Percentiles rank a stretch among this genome's conserved stretches.
Evolutionary conservation across 1,140 invertebrate species (phyloP).

Genomic region (Drosophila yakuba): DNA sequence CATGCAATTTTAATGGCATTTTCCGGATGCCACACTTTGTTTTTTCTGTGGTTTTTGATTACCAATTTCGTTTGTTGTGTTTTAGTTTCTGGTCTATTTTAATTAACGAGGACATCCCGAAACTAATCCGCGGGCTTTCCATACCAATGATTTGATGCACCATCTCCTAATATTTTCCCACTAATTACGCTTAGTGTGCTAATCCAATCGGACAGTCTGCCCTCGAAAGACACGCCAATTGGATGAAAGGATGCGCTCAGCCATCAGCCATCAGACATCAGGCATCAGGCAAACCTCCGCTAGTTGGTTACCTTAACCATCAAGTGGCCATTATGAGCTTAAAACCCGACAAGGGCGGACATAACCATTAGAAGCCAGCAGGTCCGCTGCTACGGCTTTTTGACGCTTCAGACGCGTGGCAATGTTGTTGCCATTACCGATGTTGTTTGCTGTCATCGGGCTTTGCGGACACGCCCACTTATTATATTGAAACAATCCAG

Average conservation of each 20-base stretch:
- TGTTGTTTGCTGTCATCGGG: conserved; percentile 50
- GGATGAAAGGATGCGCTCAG: conserved; percentile 15
- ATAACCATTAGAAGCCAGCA: conserved; percentile 51
- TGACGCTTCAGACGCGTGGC: conserved; percentile 69
- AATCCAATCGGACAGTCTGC: conserved; percentile 41
- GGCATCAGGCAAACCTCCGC: conserved; percentile 7
- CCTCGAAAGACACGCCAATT: background rate
- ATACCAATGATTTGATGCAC: background rate
- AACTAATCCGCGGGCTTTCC: conserved; percentile 5
- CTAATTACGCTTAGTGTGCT: conserved; percentile 36
- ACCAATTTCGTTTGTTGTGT: conserved; percentile 24
- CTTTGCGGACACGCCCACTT: conserved; percentile 72
- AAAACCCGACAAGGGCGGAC: conserved; percentile 62
- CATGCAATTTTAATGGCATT: conserved; percentile 65
- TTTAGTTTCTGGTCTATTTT: conserved; percentile 52
- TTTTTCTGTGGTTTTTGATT: conserved; percentile 32
- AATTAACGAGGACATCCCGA: conserved; percentile 48
- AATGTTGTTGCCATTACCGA: conserved; percentile 39
- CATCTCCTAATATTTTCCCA: conserved; percentile 1
- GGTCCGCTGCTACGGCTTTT: conserved; percentile 65
- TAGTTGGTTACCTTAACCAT: conserved; percentile 50
- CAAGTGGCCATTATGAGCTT: conserved; percentile 80
- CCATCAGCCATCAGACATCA: conserved; percentile 4
- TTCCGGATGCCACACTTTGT: conserved; percentile 29
- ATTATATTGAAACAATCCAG: conserved; percentile 74